Evolutionary conservation across 2,113 vertebrate genomes (phyloP), one percentile per base, ranked within the genome.

Genomic region (Spea bombifrons): DNA sequence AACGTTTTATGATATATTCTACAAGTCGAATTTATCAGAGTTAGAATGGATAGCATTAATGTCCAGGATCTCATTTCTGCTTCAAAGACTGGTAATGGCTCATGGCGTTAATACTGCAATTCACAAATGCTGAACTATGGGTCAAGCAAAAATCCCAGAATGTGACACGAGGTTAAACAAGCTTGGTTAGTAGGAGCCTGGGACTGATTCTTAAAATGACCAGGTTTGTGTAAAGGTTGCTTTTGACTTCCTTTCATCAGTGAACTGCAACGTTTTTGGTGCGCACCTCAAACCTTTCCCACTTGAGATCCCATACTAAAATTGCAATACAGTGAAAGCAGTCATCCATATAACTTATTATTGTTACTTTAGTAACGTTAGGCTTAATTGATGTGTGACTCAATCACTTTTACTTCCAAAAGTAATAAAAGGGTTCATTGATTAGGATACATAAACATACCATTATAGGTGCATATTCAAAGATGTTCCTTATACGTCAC

Each of bases 301-400:
- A 68, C 45, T 10, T 5, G 15, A 12, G 44, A 67, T 46, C 44
- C 13, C 44, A 6, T 68, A n/a, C 45, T 47, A 3, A 13, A 68
- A 68, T n/a, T 46, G 44, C 6, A 68, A 44, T 48, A 48, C 9
- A 68, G 5, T n/a, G 10, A 10, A 47, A 47, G 30, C 66, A 44
- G 10, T 47, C 66, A 46, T 5, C 66, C 66, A 48, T 47, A 48
- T 68, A 68, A 68, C 46, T 5, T 45, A 5, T 67, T 10, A 15
- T 68, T 48, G 44, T 68, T 68, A 46, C 66, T 68, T 15, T 68
- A 48, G 66, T 68, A 47, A 68, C n/a, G n/a, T 44, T 48, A 64
- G 8, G 17, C 16, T 64, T 64, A 3, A 17, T 64, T 9, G 9
- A 17, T 64, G 17, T 64, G 61, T 17, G 61, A 59, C 55, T 59